Base-by-base conservation (phyloP, 37 sponge, comb jelly and placozoan genomes). In the Axinella damicornis region DNA sequence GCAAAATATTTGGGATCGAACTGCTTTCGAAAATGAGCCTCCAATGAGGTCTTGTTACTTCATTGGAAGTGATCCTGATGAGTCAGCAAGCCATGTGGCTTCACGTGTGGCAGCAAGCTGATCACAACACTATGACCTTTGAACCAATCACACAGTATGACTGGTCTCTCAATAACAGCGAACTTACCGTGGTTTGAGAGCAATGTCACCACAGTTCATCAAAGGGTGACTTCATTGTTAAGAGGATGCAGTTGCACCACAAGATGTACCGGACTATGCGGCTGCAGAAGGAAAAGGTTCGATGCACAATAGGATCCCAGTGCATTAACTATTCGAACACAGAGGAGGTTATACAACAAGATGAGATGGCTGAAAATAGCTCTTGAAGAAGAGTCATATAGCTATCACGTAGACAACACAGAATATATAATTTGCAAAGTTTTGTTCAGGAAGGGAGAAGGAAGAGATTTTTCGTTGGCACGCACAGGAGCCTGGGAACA, bases 31-130 rank as follows among this genome's bases (percentile, higher is more conserved):
- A 36, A 34, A 77, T 77, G 78, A 77, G 32, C 78, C 63, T 77
- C 61, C 6, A 38, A 24, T 34, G 37, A 57, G 19, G 77, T 59
- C 24, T 31, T 76, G 77, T 22, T 27, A 22, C 63, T 30, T 30
- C 78, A 77, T 15, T 77, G 78, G 78, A 77, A 77, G 59, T 4
- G 78, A 54, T 9, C 28, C 5, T 60, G 61, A 6, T 77, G 78
- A 63, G 63, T 77, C 4, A n/a, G n/a, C n/a, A n/a, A n/a, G n/a
- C n/a, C n/a, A n/a, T n/a, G n/a, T n/a, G n/a, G n/a, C 20, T 77
- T 18, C 31, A 57, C 16, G 27, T 59, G 35, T 77, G 78, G 78
- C 57, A 55, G 4, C 61, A 77, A 57, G 78, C 78, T 11, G 64
- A 57, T 36, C 61, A 77, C 9, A 61, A 60, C 36, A 57, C 33